Evolutionary conservation across 2,797 vertebrate genomes (phyloP), one percentile per base, ranked within the genome.

Genomic region (Micrastur ruficollis): DNA sequence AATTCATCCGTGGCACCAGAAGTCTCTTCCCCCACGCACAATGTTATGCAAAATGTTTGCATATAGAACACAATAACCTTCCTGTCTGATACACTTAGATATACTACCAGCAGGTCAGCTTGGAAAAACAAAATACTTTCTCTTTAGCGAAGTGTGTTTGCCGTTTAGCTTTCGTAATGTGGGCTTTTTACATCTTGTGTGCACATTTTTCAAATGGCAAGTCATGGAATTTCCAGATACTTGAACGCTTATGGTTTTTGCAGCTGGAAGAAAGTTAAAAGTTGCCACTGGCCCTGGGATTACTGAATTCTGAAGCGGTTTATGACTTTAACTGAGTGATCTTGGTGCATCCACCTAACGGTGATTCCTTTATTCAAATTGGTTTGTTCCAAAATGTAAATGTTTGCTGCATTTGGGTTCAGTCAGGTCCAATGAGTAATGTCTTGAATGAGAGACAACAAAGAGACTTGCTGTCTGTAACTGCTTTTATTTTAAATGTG

Each of bases 361-460:
- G 94, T 79, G 95, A 93, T 96, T 96, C 96, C 95, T 96, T 94
- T 91, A 95, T 93, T 96, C 72, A 79, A 89, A 95, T 94, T 96
- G 94, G 86, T 95, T 97, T 96, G 93, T 95, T 97, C 97, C 95
- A 93, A 91, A 96, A 93, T 98, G 97, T 98, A 98, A 98, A 98
- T 98, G 98, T 98, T 98, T 97, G 98, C 98, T 98, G 98, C 97
- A 70, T 98, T 96, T 97, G 97, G 96, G 97, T 97, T 98, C 97
- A 98, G 96, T 97, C 91, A 97, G 96, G 97, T 96, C 97, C 94
- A 85, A 96, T 90, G 91, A 94, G 81, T 86, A 73, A 90, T 94
- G 90, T 96, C 92, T 92, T 91, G 73, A 93, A 94, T 63, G 90
- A 81, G 84, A 93, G 90, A 91, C 90, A 87, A 71, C 91, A 78